Evolutionary conservation across 1,140 invertebrate species (phyloP), one percentile per base, ranked within the genome.

Genomic region (Gonatopus flavifemur): DNA sequence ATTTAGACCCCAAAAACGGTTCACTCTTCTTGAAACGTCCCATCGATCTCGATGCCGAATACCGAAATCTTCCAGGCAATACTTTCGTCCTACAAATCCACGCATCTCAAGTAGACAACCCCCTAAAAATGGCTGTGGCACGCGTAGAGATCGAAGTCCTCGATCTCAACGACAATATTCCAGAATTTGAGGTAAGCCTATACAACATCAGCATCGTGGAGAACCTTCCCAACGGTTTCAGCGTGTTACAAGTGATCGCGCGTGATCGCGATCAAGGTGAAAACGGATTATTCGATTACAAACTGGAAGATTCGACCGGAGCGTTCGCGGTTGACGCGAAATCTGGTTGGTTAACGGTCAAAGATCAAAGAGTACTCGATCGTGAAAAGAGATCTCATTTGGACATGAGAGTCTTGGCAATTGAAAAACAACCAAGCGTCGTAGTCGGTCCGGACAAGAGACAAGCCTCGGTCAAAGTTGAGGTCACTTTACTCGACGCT

Each of bases 121-220:
- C 88, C 0, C 58, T 88, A n/a, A 88, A 89, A 62, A 84, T 84
- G 24, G 84, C 86, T 0, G 72, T 84, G 1, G 86, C 90, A 0
- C 77, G 87, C 49, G 83, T 93, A 1, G 89, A 93, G 68, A 77
- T 94, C 0, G 86, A 90, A 68, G 77, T 94, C 1, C 62, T 89
- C 8, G 91, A 94, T 66, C 66, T 94, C 0, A 93, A 93, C 63
- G 90, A 93, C 64, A 91, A 91, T 70, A 69, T 88, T 13, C 91
- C 91, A 0, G 85, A 90, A 54, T 94, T 94, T 50, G 90, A 93
- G 72, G 88, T 90, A 0, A 90, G 92, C 57, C 84, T 90, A 55
- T 94, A 94, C 66, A 93, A 93, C 55, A 93, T 94, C 30, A 93
- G 90, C 53, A 93, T 94, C 39, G 90, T 94, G 35, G 91, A 94